Evolutionary conservation across 2,888 invertebrate species (phyloP), one percentile per base, ranked within the genome.

Genomic region (Lypha dubia): DNA sequence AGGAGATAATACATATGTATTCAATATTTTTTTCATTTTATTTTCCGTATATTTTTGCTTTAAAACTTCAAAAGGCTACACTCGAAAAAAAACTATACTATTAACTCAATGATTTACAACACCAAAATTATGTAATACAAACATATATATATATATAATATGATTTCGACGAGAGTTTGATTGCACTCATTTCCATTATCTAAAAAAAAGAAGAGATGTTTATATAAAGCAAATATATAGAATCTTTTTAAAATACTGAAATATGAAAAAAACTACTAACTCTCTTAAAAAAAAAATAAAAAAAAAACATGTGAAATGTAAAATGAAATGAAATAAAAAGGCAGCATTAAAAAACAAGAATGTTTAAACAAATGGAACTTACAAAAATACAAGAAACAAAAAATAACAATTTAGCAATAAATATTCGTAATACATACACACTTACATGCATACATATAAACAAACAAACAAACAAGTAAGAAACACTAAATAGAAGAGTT

Each of bases 11-110:
- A 76, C 73, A 67, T 80, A 73, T 80, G 65, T 67, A 79, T 51
- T 84, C 41, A 53, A 70, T 79, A 68, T 62, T 56, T 46, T 24
- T 24, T 65, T 63, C 44, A 63, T 35, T 68, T 77, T n/a, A n/a
- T n/a, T n/a, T 73, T 73, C 76, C 9, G 73, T 76, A 49, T 70
- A 63, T 63, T 51, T 60, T 79, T 71, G 53, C 58, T 73, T 79
- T 58, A 38, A 46, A 77, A 88, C 86, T 88, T n/a, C 17, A 81
- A 63, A 86, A 53, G 81, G 62, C 65, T 71, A 73, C 49, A 83
- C 67, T 76, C 41, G 65, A 67, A 44, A 63, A 63, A n/a, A 22
- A 79, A 60, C 58, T 51, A 65, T 60, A 79, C 65, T 73, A 73
- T n/a, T 58, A 73, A 79, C 56, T 79, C 35, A 73, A 65, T 73